Base-by-base conservation (phyloP, 2,888 invertebrate species). In the Argyra leucocephala region DNA sequence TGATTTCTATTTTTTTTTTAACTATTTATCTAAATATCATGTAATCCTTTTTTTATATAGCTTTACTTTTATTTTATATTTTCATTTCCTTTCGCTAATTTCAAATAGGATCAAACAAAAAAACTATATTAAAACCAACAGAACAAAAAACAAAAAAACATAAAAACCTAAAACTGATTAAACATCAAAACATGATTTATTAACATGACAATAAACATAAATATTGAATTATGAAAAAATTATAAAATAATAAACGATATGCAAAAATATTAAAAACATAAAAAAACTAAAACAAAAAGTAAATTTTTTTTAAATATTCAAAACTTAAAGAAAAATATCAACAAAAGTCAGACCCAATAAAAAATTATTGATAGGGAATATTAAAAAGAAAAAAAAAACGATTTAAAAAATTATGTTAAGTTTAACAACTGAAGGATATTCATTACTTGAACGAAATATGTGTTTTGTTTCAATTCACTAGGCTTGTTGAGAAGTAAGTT, bases 161-260 rank as follows among this genome's bases (percentile, higher is more conserved):
- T 15, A 37, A 37, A 37, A 12, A 48, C 48, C 12, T 31, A 48
- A 48, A 48, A 48, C n/a, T 48, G 48, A 48, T 48, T 48, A 48
- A 48, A 48, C 48, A 9, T 48, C n/a, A 48, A 48, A 48, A 48
- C 48, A 48, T 48, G 48, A 48, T 48, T 48, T 48, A 48, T 48
- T 48, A 48, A 48, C 48, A 48, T 48, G 48, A 6, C 7, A 48
- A 48, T 48, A 48, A 48, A 48, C 48, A 48, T 48, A 48, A 48
- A 48, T 48, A 48, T 48, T 48, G 48, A 48, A 48, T 48, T 48
- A 48, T 48, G 48, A 48, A 48, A 48, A 48, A 48, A 48, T 48
- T 48, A n/a, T 48, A 48, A 48, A 48, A 48, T 48, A 48, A 48
- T 48, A 48, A 48, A 48, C 48, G 48, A 48, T 48, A 48, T 48